phyloP scores from a whole-genome alignment of 2,888 invertebrate species.

The Conops quadrifasciatus region DNA sequence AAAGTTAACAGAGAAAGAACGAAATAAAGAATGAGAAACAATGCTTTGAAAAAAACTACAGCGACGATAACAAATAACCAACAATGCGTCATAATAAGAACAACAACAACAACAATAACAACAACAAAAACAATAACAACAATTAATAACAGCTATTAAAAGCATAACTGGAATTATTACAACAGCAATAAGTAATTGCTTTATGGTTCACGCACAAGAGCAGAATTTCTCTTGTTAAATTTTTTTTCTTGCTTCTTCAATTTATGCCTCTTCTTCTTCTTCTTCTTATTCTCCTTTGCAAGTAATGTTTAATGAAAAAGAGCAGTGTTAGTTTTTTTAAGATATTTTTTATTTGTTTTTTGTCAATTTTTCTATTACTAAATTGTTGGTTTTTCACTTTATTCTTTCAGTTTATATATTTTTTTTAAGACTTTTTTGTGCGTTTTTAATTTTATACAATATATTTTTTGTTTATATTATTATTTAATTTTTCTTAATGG shows the following conservation, averaged over 20 bases:
- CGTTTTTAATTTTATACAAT: neutral
- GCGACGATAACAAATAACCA: too few species aligned
- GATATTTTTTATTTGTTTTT: neutral
- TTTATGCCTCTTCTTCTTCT: neutral
- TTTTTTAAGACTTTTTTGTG: neutral
- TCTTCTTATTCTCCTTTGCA: neutral
- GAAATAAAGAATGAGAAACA: too few species aligned
- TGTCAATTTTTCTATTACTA: neutral
- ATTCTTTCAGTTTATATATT: neutral
- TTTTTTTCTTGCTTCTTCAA: neutral
- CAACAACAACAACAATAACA: conserved; percentile 1
- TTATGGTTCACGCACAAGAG: too few species aligned
- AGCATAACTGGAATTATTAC: too few species aligned
- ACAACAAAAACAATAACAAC: neutral
- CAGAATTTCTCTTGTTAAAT: neutral
- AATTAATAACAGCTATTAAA: too few species aligned
- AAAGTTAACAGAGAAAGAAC: too few species aligned
- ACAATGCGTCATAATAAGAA: neutral
- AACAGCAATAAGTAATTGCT: too few species aligned
- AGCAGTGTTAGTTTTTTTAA: neutral
- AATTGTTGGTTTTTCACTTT: neutral
- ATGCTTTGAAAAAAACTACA: too few species aligned
- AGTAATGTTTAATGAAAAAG: too few species aligned
- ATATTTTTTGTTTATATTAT: too few species aligned
- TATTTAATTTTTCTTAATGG: conserved; percentile 1